A percentile compares a stretch with the other conserved stretches of the same genome.
phyloP scores from a whole-genome alignment of 1,140 invertebrate species.

The Pachypsylla venusta region DNA sequence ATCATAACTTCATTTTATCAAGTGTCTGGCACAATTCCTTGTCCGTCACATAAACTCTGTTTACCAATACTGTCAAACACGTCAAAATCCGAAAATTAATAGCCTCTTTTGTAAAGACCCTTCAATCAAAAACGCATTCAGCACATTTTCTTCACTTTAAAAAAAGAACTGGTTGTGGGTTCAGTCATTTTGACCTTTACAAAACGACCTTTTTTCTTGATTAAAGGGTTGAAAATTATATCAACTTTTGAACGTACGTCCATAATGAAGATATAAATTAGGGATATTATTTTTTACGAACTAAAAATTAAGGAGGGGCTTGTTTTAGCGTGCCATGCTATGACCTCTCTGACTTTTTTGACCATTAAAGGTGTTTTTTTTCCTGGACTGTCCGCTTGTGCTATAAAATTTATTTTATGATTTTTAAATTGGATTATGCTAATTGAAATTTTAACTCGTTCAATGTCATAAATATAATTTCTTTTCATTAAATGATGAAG shows the following conservation, averaged over 20 bases:
- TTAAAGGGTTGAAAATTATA: background rate
- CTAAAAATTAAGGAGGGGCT: background rate
- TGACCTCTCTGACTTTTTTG: background rate
- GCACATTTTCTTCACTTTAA: background rate
- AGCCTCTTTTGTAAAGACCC: background rate
- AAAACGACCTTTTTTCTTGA: too few species aligned
- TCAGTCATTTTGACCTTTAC: constrained; percentile 6
- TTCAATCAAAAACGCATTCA: constrained; percentile 3
- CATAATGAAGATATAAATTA: constrained; percentile 2
- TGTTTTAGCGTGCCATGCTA: too few species aligned
- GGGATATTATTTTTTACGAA: background rate
- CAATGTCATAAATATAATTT: background rate
- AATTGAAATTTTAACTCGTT: background rate
- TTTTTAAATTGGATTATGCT: background rate
- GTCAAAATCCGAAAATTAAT: background rate
- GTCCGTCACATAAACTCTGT: too few species aligned
- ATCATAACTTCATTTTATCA: too few species aligned
- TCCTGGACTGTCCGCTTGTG: background rate
- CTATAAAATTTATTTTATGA: background rate
- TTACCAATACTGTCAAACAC: background rate
- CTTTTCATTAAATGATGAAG: background rate
- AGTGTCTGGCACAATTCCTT: too few species aligned
- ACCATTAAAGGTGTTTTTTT: constrained; percentile 8
- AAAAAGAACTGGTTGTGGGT: constrained; percentile 6
- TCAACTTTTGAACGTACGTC: background rate